A percentile compares a stretch with the other conserved stretches of the same genome.
Conservation (phyloP, 2,113 vertebrate genomes). For the Cephalopholis sonnerati region DNA sequence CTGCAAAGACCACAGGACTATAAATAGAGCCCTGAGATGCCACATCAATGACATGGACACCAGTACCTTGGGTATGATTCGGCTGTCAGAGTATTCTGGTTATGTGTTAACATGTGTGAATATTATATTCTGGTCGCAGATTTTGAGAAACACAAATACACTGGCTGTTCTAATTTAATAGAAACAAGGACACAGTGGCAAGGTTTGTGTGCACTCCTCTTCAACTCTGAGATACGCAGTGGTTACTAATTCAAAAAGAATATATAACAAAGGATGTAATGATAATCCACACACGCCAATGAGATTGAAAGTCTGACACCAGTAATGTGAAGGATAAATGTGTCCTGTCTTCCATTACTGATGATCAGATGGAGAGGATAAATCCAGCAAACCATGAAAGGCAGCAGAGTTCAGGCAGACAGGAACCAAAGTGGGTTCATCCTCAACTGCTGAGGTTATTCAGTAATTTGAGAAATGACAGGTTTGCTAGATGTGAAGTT, state of each 20-base stretch:
- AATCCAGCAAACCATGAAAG: conserved; percentile 1
- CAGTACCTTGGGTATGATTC: neutral
- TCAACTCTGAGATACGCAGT: neutral
- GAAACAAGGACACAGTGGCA: neutral
- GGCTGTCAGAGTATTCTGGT: neutral
- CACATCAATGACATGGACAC: neutral
- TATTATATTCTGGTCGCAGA: neutral
- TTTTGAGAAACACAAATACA: neutral
- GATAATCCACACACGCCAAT: neutral
- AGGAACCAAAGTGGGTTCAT: conserved; percentile 19
- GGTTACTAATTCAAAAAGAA: neutral
- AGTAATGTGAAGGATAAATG: conserved; percentile 5
- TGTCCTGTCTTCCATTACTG: neutral
- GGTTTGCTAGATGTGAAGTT: conserved; percentile 3
- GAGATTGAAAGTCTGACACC: neutral
- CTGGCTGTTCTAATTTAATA: neutral
- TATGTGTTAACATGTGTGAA: neutral
- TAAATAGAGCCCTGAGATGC: neutral
- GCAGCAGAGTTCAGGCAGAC: conserved; percentile 8
- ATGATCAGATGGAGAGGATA: neutral
- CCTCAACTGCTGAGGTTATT: conserved; percentile 5
- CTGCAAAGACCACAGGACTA: neutral
- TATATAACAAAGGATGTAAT: neutral
- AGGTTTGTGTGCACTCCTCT: neutral
- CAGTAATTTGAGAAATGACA: neutral